phyloP scores from a whole-genome alignment of 2,888 invertebrate species.

The Pemphredon lugubris region DNA sequence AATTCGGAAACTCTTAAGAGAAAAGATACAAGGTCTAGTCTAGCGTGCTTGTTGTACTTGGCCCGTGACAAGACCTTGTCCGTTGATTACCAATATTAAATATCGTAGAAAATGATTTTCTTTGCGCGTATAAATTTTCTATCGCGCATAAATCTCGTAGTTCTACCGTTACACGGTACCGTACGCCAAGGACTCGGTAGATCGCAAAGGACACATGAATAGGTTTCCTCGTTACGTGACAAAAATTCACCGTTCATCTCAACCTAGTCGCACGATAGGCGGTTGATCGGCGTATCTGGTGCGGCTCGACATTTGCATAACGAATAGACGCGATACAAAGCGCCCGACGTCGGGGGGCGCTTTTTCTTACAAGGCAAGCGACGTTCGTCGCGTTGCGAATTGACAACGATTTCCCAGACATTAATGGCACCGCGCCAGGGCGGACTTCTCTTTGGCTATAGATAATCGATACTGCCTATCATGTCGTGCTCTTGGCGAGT shows the following conservation, averaged over 20 bases:
- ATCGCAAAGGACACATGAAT: slow-evolving; percentile 1
- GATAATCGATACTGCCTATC: slow-evolving; percentile 59
- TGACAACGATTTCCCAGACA: slow-evolving; percentile 50
- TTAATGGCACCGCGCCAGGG: slow-evolving; percentile 49
- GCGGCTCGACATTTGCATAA: slow-evolving; percentile 40
- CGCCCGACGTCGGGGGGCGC: slow-evolving; percentile 14
- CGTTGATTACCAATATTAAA: too few relatives aligned
- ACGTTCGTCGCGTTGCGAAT: slow-evolving; percentile 22
- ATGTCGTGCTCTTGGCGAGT: slow-evolving; percentile 33
- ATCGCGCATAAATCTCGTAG: not conserved
- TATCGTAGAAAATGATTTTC: too few relatives aligned
- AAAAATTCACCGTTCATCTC: not conserved
- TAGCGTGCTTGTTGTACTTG: too few relatives aligned
- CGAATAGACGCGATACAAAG: slow-evolving; percentile 36
- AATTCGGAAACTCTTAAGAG: too few relatives aligned
- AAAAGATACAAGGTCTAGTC: too few relatives aligned
- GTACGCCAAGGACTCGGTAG: not conserved
- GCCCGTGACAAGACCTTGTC: too few relatives aligned
- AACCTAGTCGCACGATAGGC: not conserved
- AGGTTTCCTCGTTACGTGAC: not conserved
- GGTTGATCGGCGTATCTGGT: slow-evolving; percentile 33
- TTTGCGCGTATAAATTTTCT: not conserved
- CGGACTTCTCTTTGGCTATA: slow-evolving; percentile 21
- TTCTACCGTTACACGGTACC: not conserved
- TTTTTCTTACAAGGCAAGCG: slow-evolving; percentile 17